phyloP scores from a whole-genome alignment of 2,113 vertebrate species.

The Phocoena sinus region DNA sequence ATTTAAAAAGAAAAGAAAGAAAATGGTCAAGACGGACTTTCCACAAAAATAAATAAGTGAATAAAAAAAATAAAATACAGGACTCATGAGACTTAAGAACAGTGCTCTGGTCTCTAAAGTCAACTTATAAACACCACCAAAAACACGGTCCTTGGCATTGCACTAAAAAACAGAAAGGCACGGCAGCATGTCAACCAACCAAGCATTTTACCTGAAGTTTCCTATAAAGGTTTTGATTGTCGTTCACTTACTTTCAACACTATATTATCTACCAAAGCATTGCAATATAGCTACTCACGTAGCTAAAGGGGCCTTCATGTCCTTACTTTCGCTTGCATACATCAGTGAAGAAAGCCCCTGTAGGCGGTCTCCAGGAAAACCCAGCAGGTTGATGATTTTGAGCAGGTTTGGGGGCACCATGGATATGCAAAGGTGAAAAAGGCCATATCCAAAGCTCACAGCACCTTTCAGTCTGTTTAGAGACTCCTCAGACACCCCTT shows the following conservation, averaged over 20 bases:
- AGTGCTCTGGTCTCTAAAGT: background rate
- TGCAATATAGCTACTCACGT: constrained; percentile 96
- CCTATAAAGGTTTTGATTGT: constrained; percentile 68
- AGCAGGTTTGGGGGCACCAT: constrained; percentile 99
- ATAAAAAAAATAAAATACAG: background rate
- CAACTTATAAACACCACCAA: background rate
- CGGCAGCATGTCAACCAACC: background rate
- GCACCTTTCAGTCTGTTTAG: constrained; percentile 98
- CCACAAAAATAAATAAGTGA: background rate
- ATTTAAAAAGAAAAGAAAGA: background rate
- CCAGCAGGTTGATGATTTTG: constrained; percentile 99
- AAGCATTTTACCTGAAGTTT: constrained; percentile 73
- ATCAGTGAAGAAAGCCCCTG: constrained; percentile 96
- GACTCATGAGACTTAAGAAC: background rate
- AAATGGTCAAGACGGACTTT: background rate
- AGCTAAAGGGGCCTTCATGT: constrained; percentile 99
- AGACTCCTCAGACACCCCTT: constrained; percentile 90
- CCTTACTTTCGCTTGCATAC: constrained; percentile 99
- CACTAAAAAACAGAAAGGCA: background rate
- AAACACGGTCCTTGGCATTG: background rate
- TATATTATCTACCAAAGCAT: constrained; percentile 85
- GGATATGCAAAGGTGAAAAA: constrained; percentile 99
- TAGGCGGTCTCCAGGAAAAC: constrained; percentile 97
- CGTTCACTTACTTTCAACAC: constrained; percentile 80
- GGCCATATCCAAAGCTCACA: constrained; percentile 98